Conservation (phyloP, 1,140 invertebrate genomes). For the Tetragonula clypearis region DNA sequence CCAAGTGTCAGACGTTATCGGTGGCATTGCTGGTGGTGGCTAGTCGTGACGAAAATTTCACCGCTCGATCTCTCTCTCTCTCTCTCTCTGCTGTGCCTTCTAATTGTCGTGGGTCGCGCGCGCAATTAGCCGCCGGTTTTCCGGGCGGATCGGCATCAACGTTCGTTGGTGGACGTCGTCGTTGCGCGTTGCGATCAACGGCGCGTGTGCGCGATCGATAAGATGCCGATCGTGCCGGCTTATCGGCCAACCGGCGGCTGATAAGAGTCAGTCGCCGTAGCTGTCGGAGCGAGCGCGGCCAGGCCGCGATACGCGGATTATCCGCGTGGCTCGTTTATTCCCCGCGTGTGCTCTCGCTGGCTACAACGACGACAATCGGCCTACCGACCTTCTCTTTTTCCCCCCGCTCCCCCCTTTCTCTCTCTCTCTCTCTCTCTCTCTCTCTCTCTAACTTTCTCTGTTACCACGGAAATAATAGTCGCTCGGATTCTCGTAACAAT, state of each 20-base stretch:
- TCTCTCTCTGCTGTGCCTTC: not conserved
- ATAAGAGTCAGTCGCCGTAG: slow-evolving; percentile 56
- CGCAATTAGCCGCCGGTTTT: slow-evolving; percentile 33
- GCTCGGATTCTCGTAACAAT: not conserved
- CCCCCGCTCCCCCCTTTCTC: too few species aligned
- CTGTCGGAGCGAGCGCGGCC: slow-evolving; percentile 35
- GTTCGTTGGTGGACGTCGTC: not conserved
- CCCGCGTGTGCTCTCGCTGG: slow-evolving; percentile 28
- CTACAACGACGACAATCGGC: slow-evolving; percentile 47
- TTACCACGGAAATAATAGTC: not conserved
- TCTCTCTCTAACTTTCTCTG: not conserved
- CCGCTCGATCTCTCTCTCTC: not conserved
- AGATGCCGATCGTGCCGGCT: slow-evolving; percentile 61
- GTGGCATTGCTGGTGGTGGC: not conserved
- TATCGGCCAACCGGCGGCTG: slow-evolving; percentile 52
- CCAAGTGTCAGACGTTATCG: slow-evolving; percentile 29
- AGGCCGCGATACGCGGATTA: slow-evolving; percentile 52
- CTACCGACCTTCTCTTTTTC: slow-evolving; percentile 13
- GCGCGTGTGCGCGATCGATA: slow-evolving; percentile 59
- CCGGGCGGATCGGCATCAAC: not conserved
- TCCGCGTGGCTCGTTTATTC: slow-evolving; percentile 52
- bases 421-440: not conserved
- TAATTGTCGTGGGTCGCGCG: slow-evolving; percentile 33
- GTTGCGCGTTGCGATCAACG: not conserved
- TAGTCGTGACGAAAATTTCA: slow-evolving; percentile 20